These are phyloP conservation scores for Drosophila subpulchrella DNA, from an alignment of 1,140 invertebrate genomes.

Conservation along the genomic window DNA sequence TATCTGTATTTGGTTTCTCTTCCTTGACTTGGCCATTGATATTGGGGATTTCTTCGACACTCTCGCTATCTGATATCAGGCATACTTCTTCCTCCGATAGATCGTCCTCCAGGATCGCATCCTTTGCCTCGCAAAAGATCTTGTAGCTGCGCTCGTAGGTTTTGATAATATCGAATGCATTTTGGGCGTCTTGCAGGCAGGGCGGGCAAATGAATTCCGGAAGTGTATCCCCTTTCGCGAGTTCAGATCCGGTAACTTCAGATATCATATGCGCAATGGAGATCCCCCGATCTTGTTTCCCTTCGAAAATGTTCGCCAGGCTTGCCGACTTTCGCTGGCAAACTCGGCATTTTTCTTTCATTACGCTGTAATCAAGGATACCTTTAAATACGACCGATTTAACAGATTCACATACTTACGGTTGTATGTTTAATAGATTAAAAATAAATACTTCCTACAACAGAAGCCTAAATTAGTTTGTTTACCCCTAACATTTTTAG, in stretches of 20 bases:
- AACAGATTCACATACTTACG: too few species aligned
- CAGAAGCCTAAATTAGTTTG: not conserved
- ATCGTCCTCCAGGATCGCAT: not conserved
- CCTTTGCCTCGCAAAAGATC: not conserved
- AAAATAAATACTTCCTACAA: not conserved
- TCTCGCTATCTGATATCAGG: not conserved
- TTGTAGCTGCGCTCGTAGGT: not conserved
- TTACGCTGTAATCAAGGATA: not conserved
- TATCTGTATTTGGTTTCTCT: not conserved
- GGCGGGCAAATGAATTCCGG: not conserved
- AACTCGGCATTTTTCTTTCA: not conserved
- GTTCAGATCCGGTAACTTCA: not conserved
- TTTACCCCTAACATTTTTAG: too few species aligned
- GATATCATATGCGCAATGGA: conserved; percentile 7
- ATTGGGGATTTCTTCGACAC: not conserved
- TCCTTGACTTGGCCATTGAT: too few species aligned
- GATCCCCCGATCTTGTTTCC: too few species aligned
- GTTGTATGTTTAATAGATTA: too few species aligned
- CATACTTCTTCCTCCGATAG: not conserved
- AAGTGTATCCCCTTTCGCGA: not conserved
- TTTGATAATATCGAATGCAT: conserved; percentile 5
- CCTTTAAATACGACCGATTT: not conserved
- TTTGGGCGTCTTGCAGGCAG: conserved; percentile 4
- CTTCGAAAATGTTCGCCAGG: conserved; percentile 4
- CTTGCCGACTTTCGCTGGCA: not conserved